Base-by-base conservation (phyloP, 2,888 invertebrate species). In the Standfussiana lucernea region DNA sequence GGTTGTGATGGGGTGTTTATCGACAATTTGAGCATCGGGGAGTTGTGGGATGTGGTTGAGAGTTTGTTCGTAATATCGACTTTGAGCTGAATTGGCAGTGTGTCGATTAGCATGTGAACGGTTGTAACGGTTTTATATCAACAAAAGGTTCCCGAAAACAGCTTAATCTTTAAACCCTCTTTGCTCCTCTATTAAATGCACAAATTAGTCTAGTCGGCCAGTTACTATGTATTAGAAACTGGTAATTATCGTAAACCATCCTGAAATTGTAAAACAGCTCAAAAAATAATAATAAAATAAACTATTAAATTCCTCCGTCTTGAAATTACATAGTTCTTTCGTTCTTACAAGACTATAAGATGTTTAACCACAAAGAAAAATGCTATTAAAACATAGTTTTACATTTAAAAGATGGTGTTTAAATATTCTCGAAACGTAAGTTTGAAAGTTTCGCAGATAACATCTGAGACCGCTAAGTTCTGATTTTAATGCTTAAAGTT, bases 401-500 rank as follows among this genome's bases (percentile, higher is more conserved):
- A 71, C 62, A 71, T 79, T 70, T 18, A 67, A 72, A 78, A 83
- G 42, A 24, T 28, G 37, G 42, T 75, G 66, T 67, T 69, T 79
- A 70, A 79, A 62, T 70, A 65, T 72, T 72, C 79, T 42, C 56
- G 68, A 50, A 74, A 76, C 64, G 56, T 76, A 66, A 79, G 67
- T 76, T 61, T 28, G 28, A 72, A 82, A 83, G 69, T 84, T 78
- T 64, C 40, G 3, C 47, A 64, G 77, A 77, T 81, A 85, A 47
- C 75, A 81, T 83, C 80, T 79, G 76, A 85, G 74, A 72, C 68
- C 77, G 77, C 72, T 77, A 77, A 77, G 72, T 80, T 80, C 42
- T 65, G 72, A 83, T 84, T 83, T 84, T 77, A 83, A 83, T 80
- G 80, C 66, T 69, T 47, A 65, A 84, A 83, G 65, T 83, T 83